A percentile compares a stretch with the other conserved stretches of the same genome.
Conservation (phyloP, 2,888 invertebrate species). For the Noctua pronuba region DNA sequence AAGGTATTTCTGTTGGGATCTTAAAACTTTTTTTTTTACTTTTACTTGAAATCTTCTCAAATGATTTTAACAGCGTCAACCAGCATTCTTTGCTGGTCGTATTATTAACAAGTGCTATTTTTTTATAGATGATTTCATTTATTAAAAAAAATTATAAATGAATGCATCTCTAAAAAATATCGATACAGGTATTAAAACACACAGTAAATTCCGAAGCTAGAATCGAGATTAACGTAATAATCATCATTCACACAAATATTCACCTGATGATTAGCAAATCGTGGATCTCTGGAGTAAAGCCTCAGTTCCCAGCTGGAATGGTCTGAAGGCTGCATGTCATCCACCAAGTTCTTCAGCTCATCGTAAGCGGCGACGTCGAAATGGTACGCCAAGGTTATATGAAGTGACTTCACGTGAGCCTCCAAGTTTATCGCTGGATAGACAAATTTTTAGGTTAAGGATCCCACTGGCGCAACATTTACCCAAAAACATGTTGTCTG, state of each 20-base stretch:
- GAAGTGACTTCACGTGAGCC: slow-evolving; percentile 95
- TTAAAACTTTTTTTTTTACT: not conserved
- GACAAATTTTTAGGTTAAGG: slow-evolving; percentile 17
- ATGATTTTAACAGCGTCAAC: not conserved
- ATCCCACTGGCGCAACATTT: not conserved
- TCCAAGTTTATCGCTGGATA: slow-evolving; percentile 93
- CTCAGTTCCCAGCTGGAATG: slow-evolving; percentile 95
- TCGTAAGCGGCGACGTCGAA: slow-evolving; percentile 94
- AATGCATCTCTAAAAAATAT: too few species aligned
- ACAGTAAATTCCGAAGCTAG: too few species aligned
- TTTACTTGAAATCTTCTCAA: not conserved
- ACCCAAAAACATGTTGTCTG: not conserved
- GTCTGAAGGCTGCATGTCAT: slow-evolving; percentile 92
- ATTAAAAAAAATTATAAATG: too few species aligned
- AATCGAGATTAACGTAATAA: not conserved
- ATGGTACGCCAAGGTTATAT: slow-evolving; percentile 97
- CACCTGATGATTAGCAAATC: slow-evolving; percentile 92
- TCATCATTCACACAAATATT: not conserved
- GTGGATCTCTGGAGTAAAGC: slow-evolving; percentile 95
- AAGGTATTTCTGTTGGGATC: not conserved
- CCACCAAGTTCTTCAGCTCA: slow-evolving; percentile 93
- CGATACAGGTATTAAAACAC: too few species aligned
- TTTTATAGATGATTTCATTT: too few species aligned
- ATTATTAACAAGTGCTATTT: not conserved
- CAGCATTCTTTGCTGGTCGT: not conserved